These are phyloP conservation scores for Pantherophis alleghaniensis DNA, from an alignment of 2,797 vertebrate species.

Conservation along the genomic window DNA sequence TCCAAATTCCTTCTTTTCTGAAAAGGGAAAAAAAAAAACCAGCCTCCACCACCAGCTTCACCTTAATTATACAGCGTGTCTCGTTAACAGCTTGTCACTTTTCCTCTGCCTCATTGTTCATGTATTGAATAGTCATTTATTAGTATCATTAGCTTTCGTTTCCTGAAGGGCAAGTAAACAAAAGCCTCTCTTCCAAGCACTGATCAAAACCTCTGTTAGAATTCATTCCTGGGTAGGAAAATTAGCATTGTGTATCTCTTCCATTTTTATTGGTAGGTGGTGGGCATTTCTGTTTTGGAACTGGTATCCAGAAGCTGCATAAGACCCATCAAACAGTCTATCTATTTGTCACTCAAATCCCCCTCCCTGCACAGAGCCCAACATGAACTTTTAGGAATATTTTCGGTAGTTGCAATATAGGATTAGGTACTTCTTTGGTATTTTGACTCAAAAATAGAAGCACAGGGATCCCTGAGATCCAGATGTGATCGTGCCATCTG, in stretches of 20 bases:
- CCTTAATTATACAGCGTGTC: constrained; percentile 41
- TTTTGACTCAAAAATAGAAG: not conserved
- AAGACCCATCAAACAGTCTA: not conserved
- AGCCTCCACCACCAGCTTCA: constrained; percentile 10
- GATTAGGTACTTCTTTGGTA: not conserved
- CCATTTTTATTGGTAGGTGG: not conserved
- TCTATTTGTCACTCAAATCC: not conserved
- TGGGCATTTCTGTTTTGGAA: not conserved
- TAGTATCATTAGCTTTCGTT: constrained; percentile 42
- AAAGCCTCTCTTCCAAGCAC: constrained; percentile 32
- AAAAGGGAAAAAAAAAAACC: not conserved
- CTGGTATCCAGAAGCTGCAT: not conserved
- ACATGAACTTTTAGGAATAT: not conserved
- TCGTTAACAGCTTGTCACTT: constrained; percentile 42
- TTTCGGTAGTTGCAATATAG: not conserved
- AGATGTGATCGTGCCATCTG: not conserved
- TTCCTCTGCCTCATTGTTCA: constrained; percentile 32
- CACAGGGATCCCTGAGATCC: not conserved
- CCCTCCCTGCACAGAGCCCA: not conserved
- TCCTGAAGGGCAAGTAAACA: constrained; percentile 44
- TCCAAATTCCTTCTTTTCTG: constrained; percentile 11
- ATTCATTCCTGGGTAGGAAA: not conserved
- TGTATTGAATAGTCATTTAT: constrained; percentile 43
- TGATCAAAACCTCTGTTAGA: constrained; percentile 36
- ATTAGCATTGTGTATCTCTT: not conserved